Evolutionary conservation across 2,113 vertebrate species (phyloP), one percentile per base, ranked within the genome.

Genomic region (Oxygymnocypris stewartii): DNA sequence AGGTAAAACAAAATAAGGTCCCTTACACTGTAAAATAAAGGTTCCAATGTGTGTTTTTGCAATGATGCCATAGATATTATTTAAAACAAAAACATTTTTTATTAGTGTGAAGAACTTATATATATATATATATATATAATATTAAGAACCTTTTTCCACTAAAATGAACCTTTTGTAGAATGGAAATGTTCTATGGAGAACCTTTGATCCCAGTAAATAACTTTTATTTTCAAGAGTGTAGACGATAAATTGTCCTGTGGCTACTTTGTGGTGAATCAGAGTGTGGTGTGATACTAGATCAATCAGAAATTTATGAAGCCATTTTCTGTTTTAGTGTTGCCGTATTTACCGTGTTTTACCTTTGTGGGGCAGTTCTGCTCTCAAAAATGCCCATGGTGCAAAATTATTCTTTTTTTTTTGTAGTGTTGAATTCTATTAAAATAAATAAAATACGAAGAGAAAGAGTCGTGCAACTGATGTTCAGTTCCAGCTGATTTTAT

Each of bases 401-500:
- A 23, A 44, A n/a, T 47, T 10, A 59, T 40, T 11, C 0, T 31
- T 40, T 8, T 12, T 12, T 14, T 75, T 61, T 42, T 61, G 49
- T 9, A 37, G 37, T 1, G 16, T 51, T 23, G 11, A 31, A 51
- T 14, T 10, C 20, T 28, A 25, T 75, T n/a, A 25, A n/a, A n/a
- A 23, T 4, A 23, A 74, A n/a, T 4, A 74, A 44, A 49, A 65
- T 44, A 67, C 16, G 23, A 44, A 73, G 75, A 57, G 47, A 82
- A 78, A 83, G 4, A 77, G n/a, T 79, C 89, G 93, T 95, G 93
- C 61, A 65, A 88, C 79, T 79, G 13, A 54, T 96, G 96, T 97
- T 99, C 98, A 99, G 97, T 99, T 99, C 98, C 98, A 99, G 98
- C 98, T 99, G 97, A 99, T 98, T 99, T 99, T 99, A 99, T 99